These are phyloP conservation scores for Vollenhovia emeryi DNA, from an alignment of 1,140 invertebrate genomes.

Conservation along the genomic window DNA sequence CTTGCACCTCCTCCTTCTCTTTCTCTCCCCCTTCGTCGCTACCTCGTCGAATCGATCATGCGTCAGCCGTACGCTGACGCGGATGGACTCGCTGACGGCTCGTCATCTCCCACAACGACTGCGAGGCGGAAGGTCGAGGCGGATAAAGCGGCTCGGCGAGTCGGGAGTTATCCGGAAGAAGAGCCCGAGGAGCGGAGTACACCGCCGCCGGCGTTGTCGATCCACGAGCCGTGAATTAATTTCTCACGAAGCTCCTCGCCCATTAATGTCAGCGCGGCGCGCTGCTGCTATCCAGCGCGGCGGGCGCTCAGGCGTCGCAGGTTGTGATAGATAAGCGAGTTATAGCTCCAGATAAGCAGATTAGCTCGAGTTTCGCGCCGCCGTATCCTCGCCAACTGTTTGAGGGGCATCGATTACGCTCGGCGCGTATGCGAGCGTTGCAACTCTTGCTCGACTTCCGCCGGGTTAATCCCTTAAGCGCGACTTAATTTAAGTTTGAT, in stretches of 20 bases:
- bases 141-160: neutral
- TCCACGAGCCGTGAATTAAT: neutral
- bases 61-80: conserved; percentile 9
- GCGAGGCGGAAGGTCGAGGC: neutral
- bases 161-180: conserved; percentile 1
- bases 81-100: neutral
- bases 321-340: conserved; percentile 38
- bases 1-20: too few relatives aligned
- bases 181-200: neutral
- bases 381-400: conserved; percentile 26
- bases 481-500: conserved; percentile 5
- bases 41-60: conserved; percentile 25
- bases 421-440: neutral
- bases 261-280: neutral
- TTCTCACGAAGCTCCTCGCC: conserved; percentile 15
- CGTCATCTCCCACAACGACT: neutral
- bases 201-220: neutral
- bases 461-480: neutral
- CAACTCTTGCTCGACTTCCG: neutral
- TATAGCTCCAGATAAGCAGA: conserved; percentile 49
- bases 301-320: neutral
- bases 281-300: neutral
- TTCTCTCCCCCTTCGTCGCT: neutral
- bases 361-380: conserved; percentile 13
- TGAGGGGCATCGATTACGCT: conserved; percentile 13